Evolutionary conservation across 2,113 vertebrate genomes (phyloP), one percentile per base, ranked within the genome.

Genomic region (Aviceda subcristata): DNA sequence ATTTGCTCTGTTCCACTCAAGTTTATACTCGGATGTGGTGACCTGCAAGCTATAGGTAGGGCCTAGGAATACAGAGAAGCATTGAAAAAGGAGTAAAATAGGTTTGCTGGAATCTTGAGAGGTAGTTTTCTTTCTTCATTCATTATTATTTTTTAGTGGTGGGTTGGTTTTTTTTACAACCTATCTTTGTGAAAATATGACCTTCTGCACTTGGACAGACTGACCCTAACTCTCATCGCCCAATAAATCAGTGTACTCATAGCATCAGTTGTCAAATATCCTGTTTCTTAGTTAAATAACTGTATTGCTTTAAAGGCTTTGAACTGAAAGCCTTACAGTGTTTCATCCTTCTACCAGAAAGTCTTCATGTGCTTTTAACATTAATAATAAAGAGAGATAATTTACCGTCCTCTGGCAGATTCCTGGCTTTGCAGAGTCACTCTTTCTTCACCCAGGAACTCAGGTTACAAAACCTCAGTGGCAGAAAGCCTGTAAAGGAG

Each of bases 321-420:
- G 87, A 94, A 88, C 62, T 36, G 57, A 95, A 91, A 88, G 53
- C 74, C 36, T 79, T 67, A 30, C 17, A 55, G 63, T 21, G 87
- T 88, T 94, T 94, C 87, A 90, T 96, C 90, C 81, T 94, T 94
- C 89, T 96, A 95, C 95, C 94, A 96, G 96, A 96, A 97, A 96
- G 94, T 97, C 93, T 95, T 92, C 45, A 6, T 92, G 55, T 86
- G 55, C 87, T 96, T 95, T 91, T 83, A 95, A 55, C 59, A 12
- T 94, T 92, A 72, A n/a, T 94, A 66, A 57, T 45, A 82, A 34
- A 51, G 38, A 76, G 88, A 78, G 64, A 85, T 72, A 95, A 95
- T 96, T 96, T 92, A 95, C 77, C 5, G 3, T 79, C 57, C 43
- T 26, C n/a, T 92, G 93, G 66, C 94, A 96, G 91, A 92, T 96